Percentiles rank a stretch among this genome's conserved stretches.
Evolutionary conservation across 2,888 invertebrate genomes (phyloP).

Genomic region (Leptinotarsa tumamoca): DNA sequence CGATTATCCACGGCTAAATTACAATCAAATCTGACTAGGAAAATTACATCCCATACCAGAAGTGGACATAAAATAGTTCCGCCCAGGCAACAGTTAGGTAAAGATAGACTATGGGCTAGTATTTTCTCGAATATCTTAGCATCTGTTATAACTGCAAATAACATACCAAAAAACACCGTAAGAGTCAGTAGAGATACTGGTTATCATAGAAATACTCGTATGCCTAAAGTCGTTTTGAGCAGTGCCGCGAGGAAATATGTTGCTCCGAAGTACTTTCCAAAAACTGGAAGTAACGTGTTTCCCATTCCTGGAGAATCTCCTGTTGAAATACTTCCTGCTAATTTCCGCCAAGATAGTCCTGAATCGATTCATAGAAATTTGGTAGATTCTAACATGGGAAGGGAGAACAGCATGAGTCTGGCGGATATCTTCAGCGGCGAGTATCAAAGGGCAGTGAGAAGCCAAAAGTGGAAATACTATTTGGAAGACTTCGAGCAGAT

Average conservation of each 20-base stretch:
- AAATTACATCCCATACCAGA: no score
- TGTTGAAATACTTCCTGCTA: neutral
- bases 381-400: neutral
- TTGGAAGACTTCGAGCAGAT: constrained; percentile 4
- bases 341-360: neutral
- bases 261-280: constrained; percentile 27
- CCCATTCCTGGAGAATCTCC: neutral
- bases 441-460: neutral
- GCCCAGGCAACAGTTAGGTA: neutral
- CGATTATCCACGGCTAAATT: no score
- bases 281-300: neutral
- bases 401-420: neutral
- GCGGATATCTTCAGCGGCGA: constrained; percentile 7
- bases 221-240: constrained; percentile 5
- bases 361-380: constrained; percentile 2
- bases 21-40: no score
- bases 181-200: neutral
- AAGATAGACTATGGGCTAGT: neutral
- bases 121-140: neutral
- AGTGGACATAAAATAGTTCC: neutral
- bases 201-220: neutral
- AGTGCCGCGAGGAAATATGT: constrained; percentile 16
- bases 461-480: neutral
- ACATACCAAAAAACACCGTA: neutral
- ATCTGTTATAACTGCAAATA: neutral